A percentile compares a stretch with the other conserved stretches of the same genome.
Conservation (phyloP, 2,888 invertebrate genomes). For the Seira musarum region DNA sequence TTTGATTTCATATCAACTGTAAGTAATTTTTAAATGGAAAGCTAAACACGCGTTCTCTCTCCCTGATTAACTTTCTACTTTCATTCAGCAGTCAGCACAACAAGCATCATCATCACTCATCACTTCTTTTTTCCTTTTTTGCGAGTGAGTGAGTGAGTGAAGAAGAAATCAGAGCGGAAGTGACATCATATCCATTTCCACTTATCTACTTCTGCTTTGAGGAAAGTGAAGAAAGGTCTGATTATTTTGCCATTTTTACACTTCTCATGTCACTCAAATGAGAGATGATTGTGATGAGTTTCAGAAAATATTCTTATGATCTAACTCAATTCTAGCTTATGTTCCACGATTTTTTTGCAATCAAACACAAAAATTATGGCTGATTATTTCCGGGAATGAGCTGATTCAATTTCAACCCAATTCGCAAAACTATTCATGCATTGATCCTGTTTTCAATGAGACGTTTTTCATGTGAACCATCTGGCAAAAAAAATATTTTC, state of each 20-base stretch:
- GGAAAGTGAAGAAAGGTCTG: slow-evolving; percentile 2
- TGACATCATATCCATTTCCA: slow-evolving; percentile 9
- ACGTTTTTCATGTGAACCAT: too few species aligned
- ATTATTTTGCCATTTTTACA: slow-evolving; percentile 4
- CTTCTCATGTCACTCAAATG: not conserved
- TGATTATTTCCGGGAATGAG: not conserved
- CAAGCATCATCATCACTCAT: slow-evolving; percentile 2
- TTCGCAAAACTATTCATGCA: too few species aligned
- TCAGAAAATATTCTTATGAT: too few species aligned
- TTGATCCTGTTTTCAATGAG: too few species aligned
- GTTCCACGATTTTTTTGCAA: not conserved
- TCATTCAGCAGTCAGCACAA: not conserved
- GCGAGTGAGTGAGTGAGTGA: too few species aligned
- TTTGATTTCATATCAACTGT: not conserved
- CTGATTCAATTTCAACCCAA: not conserved
- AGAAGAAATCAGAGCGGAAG: slow-evolving; percentile 8
- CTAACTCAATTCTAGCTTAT: not conserved
- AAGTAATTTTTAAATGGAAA: slow-evolving; percentile 1
- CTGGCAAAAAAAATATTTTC: too few species aligned
- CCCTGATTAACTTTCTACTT: slow-evolving; percentile 1
- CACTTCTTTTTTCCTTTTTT: not conserved
- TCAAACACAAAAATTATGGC: not conserved
- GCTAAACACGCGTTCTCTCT: slow-evolving; percentile 8
- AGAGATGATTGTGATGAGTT: too few species aligned
- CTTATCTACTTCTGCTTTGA: not conserved